phyloP scores from a whole-genome alignment of 2,113 vertebrate genomes.

The Grammatotria lemairii region DNA sequence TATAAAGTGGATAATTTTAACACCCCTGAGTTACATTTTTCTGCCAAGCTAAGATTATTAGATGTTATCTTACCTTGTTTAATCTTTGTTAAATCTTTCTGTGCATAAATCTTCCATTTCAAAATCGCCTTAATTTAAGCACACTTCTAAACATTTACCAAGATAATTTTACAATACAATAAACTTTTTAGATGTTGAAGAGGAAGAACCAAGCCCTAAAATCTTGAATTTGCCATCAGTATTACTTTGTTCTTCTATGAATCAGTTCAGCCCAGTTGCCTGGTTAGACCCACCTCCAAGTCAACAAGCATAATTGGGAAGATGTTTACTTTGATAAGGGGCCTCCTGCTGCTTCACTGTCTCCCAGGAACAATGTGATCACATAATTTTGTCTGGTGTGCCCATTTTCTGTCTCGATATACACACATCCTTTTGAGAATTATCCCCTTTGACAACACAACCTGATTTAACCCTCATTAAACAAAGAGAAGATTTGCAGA shows the following conservation, averaged over 20 bases:
- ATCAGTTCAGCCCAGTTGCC: background rate
- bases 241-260: background rate
- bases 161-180: background rate
- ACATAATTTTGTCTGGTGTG: constrained; percentile 73
- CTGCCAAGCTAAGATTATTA: background rate
- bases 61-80: background rate
- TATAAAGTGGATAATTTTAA: background rate
- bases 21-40: background rate
- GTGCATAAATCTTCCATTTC: background rate
- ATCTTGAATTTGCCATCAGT: background rate
- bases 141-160: background rate
- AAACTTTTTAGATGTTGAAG: background rate
- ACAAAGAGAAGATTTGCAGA: constrained; percentile 60
- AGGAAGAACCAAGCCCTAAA: background rate
- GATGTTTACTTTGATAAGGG: constrained; percentile 78
- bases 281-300: background rate
- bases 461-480: constrained; percentile 80
- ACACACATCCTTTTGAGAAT: constrained; percentile 61
- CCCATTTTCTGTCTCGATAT: constrained; percentile 66
- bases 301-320: constrained; percentile 69
- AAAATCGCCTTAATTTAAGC: background rate
- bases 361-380: constrained; percentile 79
- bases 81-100: background rate
- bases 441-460: constrained; percentile 64
- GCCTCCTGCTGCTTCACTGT: constrained; percentile 79